Evolutionary conservation across 2,888 invertebrate species (phyloP), one percentile per base, ranked within the genome.

Genomic region (Anoplius nigerrimus): DNA sequence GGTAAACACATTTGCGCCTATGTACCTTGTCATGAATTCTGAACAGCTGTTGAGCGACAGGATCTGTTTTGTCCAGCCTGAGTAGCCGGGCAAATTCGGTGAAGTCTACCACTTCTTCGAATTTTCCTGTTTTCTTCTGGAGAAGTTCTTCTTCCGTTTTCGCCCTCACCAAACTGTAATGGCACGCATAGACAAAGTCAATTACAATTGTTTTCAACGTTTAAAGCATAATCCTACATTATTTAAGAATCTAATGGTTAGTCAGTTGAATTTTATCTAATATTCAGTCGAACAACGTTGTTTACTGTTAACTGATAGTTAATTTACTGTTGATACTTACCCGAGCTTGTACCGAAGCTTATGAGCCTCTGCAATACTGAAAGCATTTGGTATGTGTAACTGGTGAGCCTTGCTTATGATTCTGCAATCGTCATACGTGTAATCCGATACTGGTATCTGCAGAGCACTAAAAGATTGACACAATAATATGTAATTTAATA

Each of bases 351-450:
- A 91, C 51, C 96, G 91, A n/a, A 95, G 89, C 80, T 95, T 95
- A 82, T 93, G 92, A 68, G 96, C 93, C 87, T 97, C 96, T 15
- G 97, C 92, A 55, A 94, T 91, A 21, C 92, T 92, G 2, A 93
- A 91, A 0, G 94, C 94, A 75, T 92, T 92, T 0, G 96, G 96
- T 34, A 97, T 90, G 78, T 95, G 94, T 83, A 97, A 92, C 80
- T 94, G 93, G 85, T 94, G 94, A n/a, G 97, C 97, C 80, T 93
- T 92, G 61, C 93, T 93, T 90, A 97, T 95, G 69, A 97, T 90
- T 52, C 95, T 92, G 80, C 97, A 97, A 89, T 98, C 98, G 85
- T 97, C 97, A 88, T 95, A 98, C 0, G 97, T 95, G 88, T 97
- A 97, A 88, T 98, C 97, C 52, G 96, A 92, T 0, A 95, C 94